phyloP scores from a whole-genome alignment of 2,797 vertebrate species.

The Steatocranus sp. region DNA sequence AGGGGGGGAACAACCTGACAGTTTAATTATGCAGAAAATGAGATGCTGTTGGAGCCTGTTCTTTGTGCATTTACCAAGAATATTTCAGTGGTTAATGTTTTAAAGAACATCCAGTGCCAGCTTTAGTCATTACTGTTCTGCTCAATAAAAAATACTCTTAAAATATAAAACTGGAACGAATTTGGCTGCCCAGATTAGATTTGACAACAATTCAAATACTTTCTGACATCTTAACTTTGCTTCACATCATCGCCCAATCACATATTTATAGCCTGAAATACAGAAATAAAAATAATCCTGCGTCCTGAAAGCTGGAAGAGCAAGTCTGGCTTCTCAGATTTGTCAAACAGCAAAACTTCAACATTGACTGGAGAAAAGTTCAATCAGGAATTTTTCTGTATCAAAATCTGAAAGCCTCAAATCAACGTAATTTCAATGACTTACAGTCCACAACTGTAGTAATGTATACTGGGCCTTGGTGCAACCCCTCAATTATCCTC shows the following conservation, averaged over 20 bases:
- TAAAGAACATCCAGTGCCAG: not conserved
- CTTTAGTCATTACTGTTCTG: not conserved
- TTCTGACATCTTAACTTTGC: accelerated
- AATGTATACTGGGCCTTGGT: not conserved
- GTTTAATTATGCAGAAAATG: not conserved
- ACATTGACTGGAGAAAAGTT: not conserved
- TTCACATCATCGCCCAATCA: not conserved
- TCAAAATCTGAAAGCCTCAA: accelerated
- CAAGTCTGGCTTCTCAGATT: not conserved
- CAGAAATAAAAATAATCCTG: not conserved
- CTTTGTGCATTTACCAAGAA: not conserved
- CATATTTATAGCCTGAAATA: not conserved
- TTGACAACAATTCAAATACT: not conserved
- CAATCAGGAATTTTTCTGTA: not conserved
- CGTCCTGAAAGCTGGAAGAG: not conserved
- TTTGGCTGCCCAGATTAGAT: accelerated
- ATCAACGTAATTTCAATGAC: accelerated
- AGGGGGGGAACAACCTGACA: not conserved
- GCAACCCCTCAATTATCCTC: not conserved
- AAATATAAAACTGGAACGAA: not conserved
- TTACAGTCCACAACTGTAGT: not conserved
- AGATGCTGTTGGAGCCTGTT: not conserved
- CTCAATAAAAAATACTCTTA: not conserved
- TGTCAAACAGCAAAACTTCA: not conserved
- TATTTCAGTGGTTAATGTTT: not conserved